phyloP scores from a whole-genome alignment of 92 coral and sea anemone species.

The Palythoa grandiflora region DNA sequence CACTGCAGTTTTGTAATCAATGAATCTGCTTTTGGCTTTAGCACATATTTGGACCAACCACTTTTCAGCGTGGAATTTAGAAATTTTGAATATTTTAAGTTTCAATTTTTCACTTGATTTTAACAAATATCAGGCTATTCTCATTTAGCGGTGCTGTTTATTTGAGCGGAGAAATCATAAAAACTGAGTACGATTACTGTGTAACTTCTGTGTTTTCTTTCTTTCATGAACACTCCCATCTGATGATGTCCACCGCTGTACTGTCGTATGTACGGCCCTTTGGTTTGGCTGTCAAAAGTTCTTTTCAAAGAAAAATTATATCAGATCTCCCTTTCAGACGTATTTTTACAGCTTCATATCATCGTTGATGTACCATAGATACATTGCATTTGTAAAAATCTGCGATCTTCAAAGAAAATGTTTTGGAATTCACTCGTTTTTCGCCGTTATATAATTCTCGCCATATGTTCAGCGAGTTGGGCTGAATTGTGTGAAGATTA shows the following conservation, averaged over 20 bases:
- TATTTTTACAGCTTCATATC: not conserved
- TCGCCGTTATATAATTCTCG: not conserved
- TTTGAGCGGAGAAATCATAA: constrained; percentile 15
- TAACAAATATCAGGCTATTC: not conserved
- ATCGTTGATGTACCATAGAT: not conserved
- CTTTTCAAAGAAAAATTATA: not conserved
- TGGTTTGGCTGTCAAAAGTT: not conserved
- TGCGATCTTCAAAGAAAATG: not conserved
- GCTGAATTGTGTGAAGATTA: not conserved
- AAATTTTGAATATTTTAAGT: constrained; percentile 3
- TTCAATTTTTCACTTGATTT: not conserved
- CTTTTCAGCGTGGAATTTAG: constrained; percentile 14
- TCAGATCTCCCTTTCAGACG: not conserved
- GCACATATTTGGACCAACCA: not conserved
- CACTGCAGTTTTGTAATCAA: not conserved
- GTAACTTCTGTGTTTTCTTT: not conserved
- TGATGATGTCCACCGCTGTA: not conserved
- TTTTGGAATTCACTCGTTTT: constrained; percentile 8
- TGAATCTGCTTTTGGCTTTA: not conserved
- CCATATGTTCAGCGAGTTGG: not conserved
- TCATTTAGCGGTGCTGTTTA: not conserved
- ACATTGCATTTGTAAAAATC: not conserved
- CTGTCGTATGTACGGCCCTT: not conserved
- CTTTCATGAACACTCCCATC: constrained; percentile 40
- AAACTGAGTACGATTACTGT: not conserved